phyloP scores from a whole-genome alignment of 2,113 vertebrate species.

The Cyanocitta stelleri region DNA sequence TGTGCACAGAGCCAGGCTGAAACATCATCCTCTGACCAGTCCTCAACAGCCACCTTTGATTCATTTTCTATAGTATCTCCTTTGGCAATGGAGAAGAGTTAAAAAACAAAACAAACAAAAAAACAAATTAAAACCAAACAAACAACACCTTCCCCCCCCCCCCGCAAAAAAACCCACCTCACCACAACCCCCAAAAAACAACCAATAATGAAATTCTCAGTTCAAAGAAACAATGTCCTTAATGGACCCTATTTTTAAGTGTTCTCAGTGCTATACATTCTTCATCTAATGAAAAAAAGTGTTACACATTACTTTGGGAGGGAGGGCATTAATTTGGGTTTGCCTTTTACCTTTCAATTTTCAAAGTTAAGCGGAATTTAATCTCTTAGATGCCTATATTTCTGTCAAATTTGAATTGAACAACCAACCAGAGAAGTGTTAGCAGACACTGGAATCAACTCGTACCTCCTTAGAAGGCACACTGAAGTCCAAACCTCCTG shows the following conservation, averaged over 20 bases:
- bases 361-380: neutral
- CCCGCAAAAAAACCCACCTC: neutral
- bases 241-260: neutral
- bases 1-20: constrained; percentile 77
- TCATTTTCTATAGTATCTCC: constrained; percentile 59
- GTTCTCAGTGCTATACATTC: neutral
- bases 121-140: neutral
- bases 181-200: neutral
- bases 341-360: neutral
- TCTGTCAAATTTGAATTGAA: neutral
- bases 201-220: neutral
- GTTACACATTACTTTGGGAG: neutral
- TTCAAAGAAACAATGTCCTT: neutral
- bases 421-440: neutral
- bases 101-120: neutral
- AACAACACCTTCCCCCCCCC: rapidly evolving
- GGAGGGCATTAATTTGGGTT: neutral
- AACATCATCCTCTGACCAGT: constrained; percentile 90
- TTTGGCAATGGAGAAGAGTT: constrained; percentile 58
- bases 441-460: neutral
- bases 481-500: neutral
- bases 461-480: neutral
- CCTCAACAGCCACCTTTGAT: constrained; percentile 61
- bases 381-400: neutral
- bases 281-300: neutral